Evolutionary conservation across 2,888 invertebrate genomes (phyloP), one percentile per base, ranked within the genome.

Genomic region (Deilephila porcellus): DNA sequence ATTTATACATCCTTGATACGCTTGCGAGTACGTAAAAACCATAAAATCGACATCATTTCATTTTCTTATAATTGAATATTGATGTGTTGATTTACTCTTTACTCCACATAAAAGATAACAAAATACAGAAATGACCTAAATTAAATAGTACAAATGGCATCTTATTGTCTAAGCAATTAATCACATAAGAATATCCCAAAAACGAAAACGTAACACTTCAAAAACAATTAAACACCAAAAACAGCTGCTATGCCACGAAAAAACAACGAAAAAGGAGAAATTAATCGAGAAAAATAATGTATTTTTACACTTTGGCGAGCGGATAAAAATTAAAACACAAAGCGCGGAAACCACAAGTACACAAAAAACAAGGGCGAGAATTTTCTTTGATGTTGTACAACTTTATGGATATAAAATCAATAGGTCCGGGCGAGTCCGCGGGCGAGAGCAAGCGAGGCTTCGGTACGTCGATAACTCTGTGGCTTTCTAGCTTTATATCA

Each of bases 391-490:
- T 19, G 63, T 56, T 37, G n/a, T 45, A 63, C 52, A 11, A 56
- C 64, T 72, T 72, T 53, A n/a, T 62, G 32, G 32, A 32, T 37
- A 56, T 53, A 72, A 62, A 64, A 72, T 72, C 72, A 56, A 72
- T 72, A 72, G 20, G n/a, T 45, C 37, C 25, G 11, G 45, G n/a
- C 19, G 56, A 45, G 11, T 45, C 45, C 45, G 45, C 45, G 45
- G 45, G 45, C 11, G 14, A 14, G 14, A 45, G 45, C 45, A 45
- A 45, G 45, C 14, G 45, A 11, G 45, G 45, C 45, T 45, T 45
- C 45, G 45, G 45, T 14, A 45, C 45, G 45, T 45, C 45, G 45
- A 45, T 45, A 45, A 4, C 11, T 3, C 14, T 45, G 11, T 45
- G 11, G 45, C 11, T 25, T 25, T 25, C 25, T 25, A 25, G 25